Conservation (phyloP, 1,140 invertebrate genomes). For the Schlechtendalia chinensis region DNA sequence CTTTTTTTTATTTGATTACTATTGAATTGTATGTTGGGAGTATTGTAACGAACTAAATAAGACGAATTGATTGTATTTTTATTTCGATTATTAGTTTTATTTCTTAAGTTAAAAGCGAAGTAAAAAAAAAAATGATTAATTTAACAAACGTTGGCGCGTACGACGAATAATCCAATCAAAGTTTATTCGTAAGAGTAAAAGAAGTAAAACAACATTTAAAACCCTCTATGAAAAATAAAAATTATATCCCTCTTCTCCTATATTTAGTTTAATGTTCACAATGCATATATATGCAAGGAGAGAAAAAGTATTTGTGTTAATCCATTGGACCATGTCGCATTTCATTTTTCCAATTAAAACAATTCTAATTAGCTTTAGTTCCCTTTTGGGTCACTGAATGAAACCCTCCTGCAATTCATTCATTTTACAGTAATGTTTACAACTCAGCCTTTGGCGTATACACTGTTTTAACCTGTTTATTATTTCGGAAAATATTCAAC, state of each 20-base stretch:
- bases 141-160: neutral
- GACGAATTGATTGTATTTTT: conserved; percentile 14
- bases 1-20: neutral
- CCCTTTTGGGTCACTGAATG: conserved; percentile 9
- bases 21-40: neutral
- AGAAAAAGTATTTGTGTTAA: conserved; percentile 5
- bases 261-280: conserved; percentile 3
- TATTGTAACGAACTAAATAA: neutral
- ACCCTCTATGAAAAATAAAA: conserved; percentile 16
- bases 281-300: too few species aligned
- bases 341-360: conserved; percentile 36
- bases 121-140: conserved; percentile 30
- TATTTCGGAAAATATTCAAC: conserved; percentile 13
- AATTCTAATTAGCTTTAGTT: conserved; percentile 38
- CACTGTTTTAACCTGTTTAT: conserved; percentile 13
- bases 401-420: neutral
- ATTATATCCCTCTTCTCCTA: neutral
- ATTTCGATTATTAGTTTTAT: neutral
- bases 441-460: neutral
- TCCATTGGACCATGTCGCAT: neutral
- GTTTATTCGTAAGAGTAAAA: conserved; percentile 10
- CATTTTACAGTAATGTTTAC: conserved; percentile 5
- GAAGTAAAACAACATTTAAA: neutral
- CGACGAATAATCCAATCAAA: conserved; percentile 13
- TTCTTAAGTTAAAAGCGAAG: neutral